These are phyloP conservation scores for Andrena haemorrhoa DNA, from an alignment of 2,888 invertebrate species.

Conservation along the genomic window DNA sequence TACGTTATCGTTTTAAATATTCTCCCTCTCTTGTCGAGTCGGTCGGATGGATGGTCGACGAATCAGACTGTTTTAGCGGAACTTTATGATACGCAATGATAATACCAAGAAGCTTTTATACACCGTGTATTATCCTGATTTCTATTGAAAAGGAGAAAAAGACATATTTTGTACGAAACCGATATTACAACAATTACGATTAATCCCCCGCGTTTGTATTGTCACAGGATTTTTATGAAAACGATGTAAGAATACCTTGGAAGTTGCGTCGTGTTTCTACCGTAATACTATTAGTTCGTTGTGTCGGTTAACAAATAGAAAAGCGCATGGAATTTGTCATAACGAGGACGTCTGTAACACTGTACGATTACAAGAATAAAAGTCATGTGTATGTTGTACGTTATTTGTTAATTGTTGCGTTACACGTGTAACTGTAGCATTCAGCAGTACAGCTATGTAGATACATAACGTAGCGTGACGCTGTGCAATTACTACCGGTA, in stretches of 20 bases:
- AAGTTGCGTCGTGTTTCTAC: conserved; percentile 22
- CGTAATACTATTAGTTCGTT: conserved; percentile 34
- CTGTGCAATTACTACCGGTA: not conserved
- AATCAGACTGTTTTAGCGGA: conserved; percentile 30
- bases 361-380: conserved; percentile 54
- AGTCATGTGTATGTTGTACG: conserved; percentile 32
- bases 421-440: not conserved
- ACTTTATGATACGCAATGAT: conserved; percentile 46
- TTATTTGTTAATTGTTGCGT: conserved; percentile 26
- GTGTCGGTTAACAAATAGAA: conserved; percentile 25
- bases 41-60: conserved; percentile 11
- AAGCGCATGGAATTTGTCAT: conserved; percentile 40
- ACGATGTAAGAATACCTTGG: conserved; percentile 36
- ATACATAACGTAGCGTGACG: not conserved
- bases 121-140: conserved; percentile 49
- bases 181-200: conserved; percentile 38
- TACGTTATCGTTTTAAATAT: conserved; percentile 16
- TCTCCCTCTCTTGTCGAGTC: conserved; percentile 27
- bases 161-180: conserved; percentile 56
- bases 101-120: conserved; percentile 58
- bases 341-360: conserved; percentile 43
- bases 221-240: conserved; percentile 33
- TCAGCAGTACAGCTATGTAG: not conserved
- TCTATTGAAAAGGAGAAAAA: conserved; percentile 46
- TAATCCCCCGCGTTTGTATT: conserved; percentile 51